Evolutionary conservation across 2,888 invertebrate species (phyloP).

Genomic region (Nomada goodeniana): DNA sequence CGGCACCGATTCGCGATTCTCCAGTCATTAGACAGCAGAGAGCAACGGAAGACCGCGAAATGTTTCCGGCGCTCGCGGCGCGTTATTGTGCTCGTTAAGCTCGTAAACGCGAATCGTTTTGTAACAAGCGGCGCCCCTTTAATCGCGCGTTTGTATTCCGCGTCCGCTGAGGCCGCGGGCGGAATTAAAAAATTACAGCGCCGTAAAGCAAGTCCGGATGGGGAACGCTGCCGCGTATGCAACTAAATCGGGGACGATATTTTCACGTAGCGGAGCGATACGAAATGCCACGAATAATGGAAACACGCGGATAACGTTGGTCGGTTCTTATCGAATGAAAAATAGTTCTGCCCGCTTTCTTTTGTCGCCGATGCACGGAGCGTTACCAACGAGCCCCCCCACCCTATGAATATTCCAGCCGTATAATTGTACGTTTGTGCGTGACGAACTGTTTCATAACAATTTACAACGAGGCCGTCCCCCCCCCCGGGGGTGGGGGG

Average conservation of each 20-base stretch:
- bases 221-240: background rate
- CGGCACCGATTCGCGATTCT: background rate
- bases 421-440: conserved; percentile 22
- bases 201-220: conserved; percentile 35
- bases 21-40: background rate
- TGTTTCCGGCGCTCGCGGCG: conserved; percentile 2
- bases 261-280: conserved; percentile 7
- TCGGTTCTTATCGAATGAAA: conserved; percentile 1
- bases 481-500: background rate
- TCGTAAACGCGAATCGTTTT: conserved; percentile 27
- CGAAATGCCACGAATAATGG: conserved; percentile 10
- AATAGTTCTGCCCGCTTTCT: background rate
- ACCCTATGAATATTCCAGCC: conserved; percentile 31
- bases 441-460: conserved; percentile 31
- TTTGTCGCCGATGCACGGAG: background rate
- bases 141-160: conserved; percentile 45
- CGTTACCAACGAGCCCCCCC: conserved; percentile 2
- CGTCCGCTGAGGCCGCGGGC: conserved; percentile 10
- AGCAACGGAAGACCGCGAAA: background rate
- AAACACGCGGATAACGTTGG: background rate
- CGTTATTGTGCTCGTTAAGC: conserved; percentile 34
- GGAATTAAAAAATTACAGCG: conserved; percentile 45
- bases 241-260: conserved; percentile 36
- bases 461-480: background rate
- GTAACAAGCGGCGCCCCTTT: conserved; percentile 43